A percentile compares a stretch with the other conserved stretches of the same genome.
phyloP scores from a whole-genome alignment of 2,113 vertebrate species.

The Chionis minor region DNA sequence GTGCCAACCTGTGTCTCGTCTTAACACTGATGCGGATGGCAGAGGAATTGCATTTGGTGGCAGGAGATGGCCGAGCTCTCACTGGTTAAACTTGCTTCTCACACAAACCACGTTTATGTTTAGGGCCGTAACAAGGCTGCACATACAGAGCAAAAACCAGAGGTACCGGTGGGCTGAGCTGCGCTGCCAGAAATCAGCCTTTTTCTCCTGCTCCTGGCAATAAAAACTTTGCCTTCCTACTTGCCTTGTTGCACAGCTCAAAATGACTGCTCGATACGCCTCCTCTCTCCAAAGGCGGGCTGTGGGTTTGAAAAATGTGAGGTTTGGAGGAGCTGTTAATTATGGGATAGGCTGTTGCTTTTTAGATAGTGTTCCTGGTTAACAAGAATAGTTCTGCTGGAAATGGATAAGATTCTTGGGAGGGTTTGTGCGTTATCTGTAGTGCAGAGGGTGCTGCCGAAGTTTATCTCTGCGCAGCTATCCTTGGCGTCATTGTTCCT shows the following conservation, averaged over 20 bases:
- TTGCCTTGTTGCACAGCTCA: not conserved
- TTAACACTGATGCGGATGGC: accelerated
- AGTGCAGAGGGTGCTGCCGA: not conserved
- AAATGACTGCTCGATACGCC: accelerated
- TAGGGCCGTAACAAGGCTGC: not conserved
- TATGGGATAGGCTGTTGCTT: not conserved
- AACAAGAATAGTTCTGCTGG: conserved; percentile 6
- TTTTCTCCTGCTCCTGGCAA: not conserved
- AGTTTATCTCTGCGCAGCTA: not conserved
- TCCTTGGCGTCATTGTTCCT: not conserved
- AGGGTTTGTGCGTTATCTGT: conserved; percentile 37
- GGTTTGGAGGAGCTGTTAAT: not conserved
- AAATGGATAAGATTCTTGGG: conserved; percentile 28
- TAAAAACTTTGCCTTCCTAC: not conserved
- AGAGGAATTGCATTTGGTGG: not conserved
- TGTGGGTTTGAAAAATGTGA: accelerated
- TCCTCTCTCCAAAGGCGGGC: not conserved
- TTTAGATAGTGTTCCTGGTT: conserved; percentile 14
- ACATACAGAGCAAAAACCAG: no score
- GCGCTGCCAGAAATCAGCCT: not conserved
- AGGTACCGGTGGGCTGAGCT: not conserved
- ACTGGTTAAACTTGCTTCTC: not conserved
- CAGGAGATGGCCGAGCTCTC: not conserved
- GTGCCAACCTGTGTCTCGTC: not conserved
- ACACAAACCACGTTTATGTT: no score